These are phyloP conservation scores for Meda fulgida DNA, from an alignment of 2,797 vertebrate genomes.

Conservation along the genomic window DNA sequence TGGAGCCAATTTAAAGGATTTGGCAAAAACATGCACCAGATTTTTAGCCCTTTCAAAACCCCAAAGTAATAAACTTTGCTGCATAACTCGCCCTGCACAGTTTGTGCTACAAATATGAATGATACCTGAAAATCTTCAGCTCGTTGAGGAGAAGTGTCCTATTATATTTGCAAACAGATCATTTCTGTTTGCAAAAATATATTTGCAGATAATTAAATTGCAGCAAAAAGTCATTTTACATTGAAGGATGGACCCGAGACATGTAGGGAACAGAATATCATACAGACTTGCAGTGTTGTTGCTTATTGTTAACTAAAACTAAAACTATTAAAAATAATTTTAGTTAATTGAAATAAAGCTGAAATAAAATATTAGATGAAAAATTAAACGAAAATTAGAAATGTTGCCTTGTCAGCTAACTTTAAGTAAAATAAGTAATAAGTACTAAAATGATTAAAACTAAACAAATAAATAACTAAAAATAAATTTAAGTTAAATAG, in stretches of 20 bases:
- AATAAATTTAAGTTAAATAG: not conserved
- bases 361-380: not conserved
- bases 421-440: not conserved
- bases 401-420: not conserved
- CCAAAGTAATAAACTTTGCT: slow-evolving; percentile 9
- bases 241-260: not conserved
- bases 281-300: not conserved
- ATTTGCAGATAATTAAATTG: not conserved
- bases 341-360: not conserved
- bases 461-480: not conserved
- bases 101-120: slow-evolving; percentile 10
- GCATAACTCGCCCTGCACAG: not conserved
- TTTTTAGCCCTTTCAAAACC: slow-evolving; percentile 34
- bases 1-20: slow-evolving; percentile 65
- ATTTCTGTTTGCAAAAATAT: no score
- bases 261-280: not conserved
- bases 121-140: not conserved
- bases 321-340: not conserved
- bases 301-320: not conserved
- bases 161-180: not conserved
- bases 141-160: not conserved
- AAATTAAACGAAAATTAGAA: not conserved
- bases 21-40: slow-evolving; percentile 61
- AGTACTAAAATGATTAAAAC: not conserved
- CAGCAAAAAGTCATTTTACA: not conserved